Evolutionary conservation across 2,888 invertebrate species (phyloP).

Genomic region (Halictus ligatus): DNA sequence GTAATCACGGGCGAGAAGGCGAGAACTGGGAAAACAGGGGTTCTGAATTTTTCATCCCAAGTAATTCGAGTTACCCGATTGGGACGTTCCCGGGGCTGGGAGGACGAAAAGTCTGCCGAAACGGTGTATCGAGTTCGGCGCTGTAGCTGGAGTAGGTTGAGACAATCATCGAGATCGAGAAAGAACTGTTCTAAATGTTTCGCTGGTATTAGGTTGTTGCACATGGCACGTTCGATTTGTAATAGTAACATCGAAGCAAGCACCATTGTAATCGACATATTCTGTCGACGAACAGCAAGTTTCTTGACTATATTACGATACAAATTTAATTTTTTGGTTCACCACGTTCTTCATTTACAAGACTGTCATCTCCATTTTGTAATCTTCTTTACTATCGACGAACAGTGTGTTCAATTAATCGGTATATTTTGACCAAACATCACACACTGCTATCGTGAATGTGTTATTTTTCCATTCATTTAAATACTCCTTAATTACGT

Average conservation of each 20-base stretch:
- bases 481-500: too few species aligned
- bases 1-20: conserved; percentile 18
- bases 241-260: not conserved
- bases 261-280: too few species aligned
- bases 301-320: not conserved
- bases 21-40: conserved; percentile 3
- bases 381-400: too few species aligned
- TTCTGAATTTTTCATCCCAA: conserved; percentile 11
- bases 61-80: not conserved
- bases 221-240: not conserved
- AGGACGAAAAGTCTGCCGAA: not conserved
- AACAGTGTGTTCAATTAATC: too few species aligned
- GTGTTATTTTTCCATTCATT: too few species aligned
- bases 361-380: too few species aligned
- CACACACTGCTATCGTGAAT: too few species aligned
- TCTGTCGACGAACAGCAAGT: not conserved
- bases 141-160: not conserved
- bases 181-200: not conserved
- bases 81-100: not conserved
- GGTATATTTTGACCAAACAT: too few species aligned
- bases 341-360: not conserved
- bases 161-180: not conserved
- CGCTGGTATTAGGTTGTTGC: not conserved
- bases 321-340: not conserved
- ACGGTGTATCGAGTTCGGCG: not conserved